These are phyloP conservation scores for Myotis daubentonii DNA, from an alignment of 2,797 vertebrate species.

Conservation along the genomic window DNA sequence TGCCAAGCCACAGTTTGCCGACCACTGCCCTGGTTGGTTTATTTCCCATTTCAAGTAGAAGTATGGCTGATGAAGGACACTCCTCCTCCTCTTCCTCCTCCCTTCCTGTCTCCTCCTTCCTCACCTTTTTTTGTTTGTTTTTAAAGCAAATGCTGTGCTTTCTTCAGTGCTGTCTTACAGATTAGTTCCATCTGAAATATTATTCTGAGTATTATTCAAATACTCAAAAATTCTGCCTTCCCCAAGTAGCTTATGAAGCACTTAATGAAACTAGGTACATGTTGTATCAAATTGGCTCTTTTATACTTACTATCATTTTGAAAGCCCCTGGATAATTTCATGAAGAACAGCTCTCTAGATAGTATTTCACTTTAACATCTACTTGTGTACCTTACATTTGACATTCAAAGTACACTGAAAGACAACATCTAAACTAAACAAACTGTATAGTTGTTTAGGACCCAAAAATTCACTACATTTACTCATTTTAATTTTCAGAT, in stretches of 20 bases:
- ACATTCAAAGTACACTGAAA: neutral
- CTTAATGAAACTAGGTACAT: neutral
- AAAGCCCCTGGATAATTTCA: neutral
- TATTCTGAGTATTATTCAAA: slow-evolving; percentile 2
- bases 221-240: neutral
- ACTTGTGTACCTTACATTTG: neutral
- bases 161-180: neutral
- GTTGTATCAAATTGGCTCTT: neutral
- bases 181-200: neutral
- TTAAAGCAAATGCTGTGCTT: neutral
- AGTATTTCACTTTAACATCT: slow-evolving; percentile 23
- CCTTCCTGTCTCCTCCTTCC: neutral
- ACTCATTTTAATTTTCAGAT: neutral
- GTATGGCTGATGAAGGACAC: too few species aligned
- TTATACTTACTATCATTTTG: neutral
- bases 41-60: neutral
- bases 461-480: neutral
- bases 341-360: neutral
- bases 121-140: neutral
- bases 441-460: neutral
- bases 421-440: neutral
- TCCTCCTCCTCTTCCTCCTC: neutral
- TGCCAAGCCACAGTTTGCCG: too few species aligned
- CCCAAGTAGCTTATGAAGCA: neutral
- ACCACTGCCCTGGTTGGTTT: neutral